Evolutionary conservation across 2,888 invertebrate species (phyloP), one percentile per base, ranked within the genome.

Genomic region (Sphecodes monilicornis): DNA sequence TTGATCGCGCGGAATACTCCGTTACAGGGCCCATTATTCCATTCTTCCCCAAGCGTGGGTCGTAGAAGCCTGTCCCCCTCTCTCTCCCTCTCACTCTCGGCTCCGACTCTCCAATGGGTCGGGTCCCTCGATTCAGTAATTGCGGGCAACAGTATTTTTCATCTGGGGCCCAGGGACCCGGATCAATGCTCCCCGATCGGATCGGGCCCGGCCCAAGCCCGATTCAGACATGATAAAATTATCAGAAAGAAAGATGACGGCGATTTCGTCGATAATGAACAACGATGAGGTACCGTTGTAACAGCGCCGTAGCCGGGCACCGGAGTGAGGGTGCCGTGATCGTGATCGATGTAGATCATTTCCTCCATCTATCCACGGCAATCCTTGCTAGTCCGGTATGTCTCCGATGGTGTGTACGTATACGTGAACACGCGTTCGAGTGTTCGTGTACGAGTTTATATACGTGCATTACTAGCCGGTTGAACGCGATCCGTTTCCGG

Each of bases 261-360:
- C 73, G 85, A 79, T 85, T 77, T 77, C 69, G 78, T 76, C 74
- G 78, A 85, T 86, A 82, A 82, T 80, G 86, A 83, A 66, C 54
- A 66, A 80, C 85, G 77, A 85, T 75, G 86, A 83, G 89, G 87
- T 92, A 92, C 92, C 91, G 91, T 92, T 92, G 91, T 84, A 89
- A 86, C 81, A 86, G 82, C 82, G 78, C 82, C 86, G 85, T 82
- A 81, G 76, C 36, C 76, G 71, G 66, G 84, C 18, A 87, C 43
- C 87, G 78, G 84, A 79, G 79, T 75, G 88, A 90, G 91, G 89
- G 89, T 92, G 93, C 92, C 89, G 92, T 90, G 93, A 93, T 94
- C 93, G 93, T 93, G 94, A 94, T 93, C 93, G 93, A 94, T 94
- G 92, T 92, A 93, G 93, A 94, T 93, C 93, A 89, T 91, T 92